These are phyloP conservation scores for Oryzaephilus surinamensis DNA, from an alignment of 1,140 invertebrate genomes.

Conservation along the genomic window DNA sequence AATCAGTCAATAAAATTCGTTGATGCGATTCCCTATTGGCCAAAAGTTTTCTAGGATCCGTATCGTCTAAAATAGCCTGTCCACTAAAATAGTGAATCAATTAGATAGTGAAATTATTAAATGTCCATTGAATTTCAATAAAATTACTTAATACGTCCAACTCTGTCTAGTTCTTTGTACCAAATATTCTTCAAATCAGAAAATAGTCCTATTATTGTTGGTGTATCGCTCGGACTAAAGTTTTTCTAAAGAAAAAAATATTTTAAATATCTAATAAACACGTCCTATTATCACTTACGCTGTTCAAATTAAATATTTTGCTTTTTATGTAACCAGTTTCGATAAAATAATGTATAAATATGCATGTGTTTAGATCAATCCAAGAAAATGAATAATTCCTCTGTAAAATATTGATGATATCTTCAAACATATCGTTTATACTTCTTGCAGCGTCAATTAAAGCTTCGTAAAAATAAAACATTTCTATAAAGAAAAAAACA, in stretches of 20 bases:
- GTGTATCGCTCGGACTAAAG: too few species aligned
- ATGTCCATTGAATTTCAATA: background rate
- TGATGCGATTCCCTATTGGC: conserved; percentile 12
- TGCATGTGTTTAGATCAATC: conserved; percentile 27
- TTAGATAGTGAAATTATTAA: background rate
- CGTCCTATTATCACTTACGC: too few species aligned
- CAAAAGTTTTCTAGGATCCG: conserved; percentile 3
- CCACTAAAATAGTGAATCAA: conserved; percentile 1
- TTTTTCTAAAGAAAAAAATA: conserved; percentile 3
- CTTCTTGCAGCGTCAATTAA: conserved; percentile 25
- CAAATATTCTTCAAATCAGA: conserved; percentile 8
- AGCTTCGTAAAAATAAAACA: conserved; percentile 26
- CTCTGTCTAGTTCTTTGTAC: conserved; percentile 5
- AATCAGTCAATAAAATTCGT: conserved; percentile 20
- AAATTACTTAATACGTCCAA: conserved; percentile 8
- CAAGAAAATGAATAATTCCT: conserved; percentile 24
- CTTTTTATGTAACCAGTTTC: conserved; percentile 15
- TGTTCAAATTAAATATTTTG: background rate
- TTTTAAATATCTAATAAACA: background rate
- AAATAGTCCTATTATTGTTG: too few species aligned
- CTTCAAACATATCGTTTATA: conserved; percentile 20
- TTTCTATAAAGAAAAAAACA: conserved; percentile 15
- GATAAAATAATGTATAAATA: conserved; percentile 27
- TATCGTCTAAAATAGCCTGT: conserved; percentile 1
- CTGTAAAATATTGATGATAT: conserved; percentile 23